A percentile compares a stretch with the other conserved stretches of the same genome.
phyloP scores from a whole-genome alignment of 2,113 vertebrate species.

The Macrotus californicus region DNA sequence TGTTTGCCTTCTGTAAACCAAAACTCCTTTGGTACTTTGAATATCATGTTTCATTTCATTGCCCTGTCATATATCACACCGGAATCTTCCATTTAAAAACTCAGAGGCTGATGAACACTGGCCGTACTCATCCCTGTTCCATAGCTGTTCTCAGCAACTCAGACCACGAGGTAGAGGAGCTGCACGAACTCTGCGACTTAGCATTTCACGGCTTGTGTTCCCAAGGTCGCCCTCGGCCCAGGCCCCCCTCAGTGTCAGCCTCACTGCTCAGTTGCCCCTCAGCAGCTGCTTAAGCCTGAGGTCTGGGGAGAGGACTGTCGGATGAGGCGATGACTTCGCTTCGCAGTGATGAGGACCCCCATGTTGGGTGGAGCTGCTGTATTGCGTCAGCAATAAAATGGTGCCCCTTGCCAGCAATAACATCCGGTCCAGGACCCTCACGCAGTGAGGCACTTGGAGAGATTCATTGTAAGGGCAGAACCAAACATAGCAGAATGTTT shows the following conservation, averaged over 20 bases:
- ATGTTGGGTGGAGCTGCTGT: not conserved
- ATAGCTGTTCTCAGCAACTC: not conserved
- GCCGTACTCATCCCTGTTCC: not conserved
- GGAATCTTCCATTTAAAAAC: not conserved
- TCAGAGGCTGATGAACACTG: not conserved
- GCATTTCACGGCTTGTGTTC: not conserved
- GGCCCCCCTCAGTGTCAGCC: not conserved
- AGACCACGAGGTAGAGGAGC: not conserved
- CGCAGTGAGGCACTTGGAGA: not conserved
- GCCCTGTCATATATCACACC: not conserved
- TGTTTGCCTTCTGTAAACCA: not conserved
- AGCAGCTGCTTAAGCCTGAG: not conserved
- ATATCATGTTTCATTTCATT: not conserved
- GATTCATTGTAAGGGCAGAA: not conserved
- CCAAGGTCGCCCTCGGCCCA: not conserved
- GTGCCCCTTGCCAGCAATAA: not conserved
- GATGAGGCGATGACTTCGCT: not conserved
- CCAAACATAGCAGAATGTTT: constrained; percentile 31
- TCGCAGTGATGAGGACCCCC: not conserved
- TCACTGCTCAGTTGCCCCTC: not conserved
- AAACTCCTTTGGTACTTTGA: not conserved
- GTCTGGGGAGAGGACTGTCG: not conserved
- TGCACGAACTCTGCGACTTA: not conserved
- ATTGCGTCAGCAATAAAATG: rapidly evolving
- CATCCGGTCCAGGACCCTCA: not conserved